These are phyloP conservation scores for Ambastaia sidthimunki DNA, from an alignment of 2,797 vertebrate genomes.

Conservation along the genomic window DNA sequence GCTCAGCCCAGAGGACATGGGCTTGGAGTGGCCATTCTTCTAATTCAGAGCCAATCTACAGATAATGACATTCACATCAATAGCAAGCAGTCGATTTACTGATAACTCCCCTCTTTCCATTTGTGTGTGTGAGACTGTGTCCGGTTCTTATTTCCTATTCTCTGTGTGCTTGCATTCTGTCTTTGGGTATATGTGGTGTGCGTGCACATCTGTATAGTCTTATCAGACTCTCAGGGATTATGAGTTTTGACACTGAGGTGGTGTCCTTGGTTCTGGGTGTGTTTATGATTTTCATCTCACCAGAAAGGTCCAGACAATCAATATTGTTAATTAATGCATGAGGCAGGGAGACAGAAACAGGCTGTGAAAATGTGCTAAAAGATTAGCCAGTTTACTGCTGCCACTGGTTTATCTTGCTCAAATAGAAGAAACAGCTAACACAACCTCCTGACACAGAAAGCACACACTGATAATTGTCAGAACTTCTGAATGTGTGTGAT, in stretches of 20 bases:
- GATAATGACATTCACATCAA: slow-evolving; percentile 84
- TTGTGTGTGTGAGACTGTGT: slow-evolving; percentile 69
- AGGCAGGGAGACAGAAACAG: slow-evolving; percentile 65
- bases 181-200: slow-evolving; percentile 12
- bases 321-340: slow-evolving; percentile 82
- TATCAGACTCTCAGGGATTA: slow-evolving; percentile 84
- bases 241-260: slow-evolving; percentile 82
- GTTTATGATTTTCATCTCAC: slow-evolving; percentile 91
- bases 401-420: slow-evolving; percentile 24
- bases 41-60: slow-evolving; percentile 85
- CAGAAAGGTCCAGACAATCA: slow-evolving; percentile 81
- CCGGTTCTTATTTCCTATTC: slow-evolving; percentile 71
- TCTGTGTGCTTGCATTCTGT: slow-evolving; percentile 32
- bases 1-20: slow-evolving; percentile 71
- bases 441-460: slow-evolving; percentile 16
- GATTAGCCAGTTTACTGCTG: slow-evolving; percentile 38
- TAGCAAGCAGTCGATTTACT: slow-evolving; percentile 81
- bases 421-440: slow-evolving; percentile 14
- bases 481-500: slow-evolving; percentile 29
- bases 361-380: slow-evolving; percentile 51
- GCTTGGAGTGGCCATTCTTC: slow-evolving; percentile 79
- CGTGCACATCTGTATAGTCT: slow-evolving; percentile 66
- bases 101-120: slow-evolving; percentile 71
- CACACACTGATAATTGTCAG: slow-evolving; percentile 19
- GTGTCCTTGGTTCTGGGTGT: slow-evolving; percentile 81